Evolutionary conservation across 2,797 vertebrate genomes (phyloP).

Genomic region (Clarias platycephalus): DNA sequence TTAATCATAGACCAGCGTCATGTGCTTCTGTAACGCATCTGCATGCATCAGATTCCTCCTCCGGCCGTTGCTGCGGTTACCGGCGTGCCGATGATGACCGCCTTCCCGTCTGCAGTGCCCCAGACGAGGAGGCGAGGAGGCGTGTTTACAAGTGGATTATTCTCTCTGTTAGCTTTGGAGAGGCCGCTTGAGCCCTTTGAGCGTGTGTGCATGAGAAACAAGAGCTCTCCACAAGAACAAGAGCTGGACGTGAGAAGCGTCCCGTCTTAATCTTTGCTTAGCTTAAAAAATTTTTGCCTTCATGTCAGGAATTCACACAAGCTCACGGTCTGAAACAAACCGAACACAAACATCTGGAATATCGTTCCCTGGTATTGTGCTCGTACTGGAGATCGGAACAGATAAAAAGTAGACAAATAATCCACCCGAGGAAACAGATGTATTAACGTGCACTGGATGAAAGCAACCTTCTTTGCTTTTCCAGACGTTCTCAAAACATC

Average conservation of each 20-base stretch:
- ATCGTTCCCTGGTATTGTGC: background rate
- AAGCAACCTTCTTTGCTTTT: background rate
- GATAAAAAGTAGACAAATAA: background rate
- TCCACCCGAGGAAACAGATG: background rate
- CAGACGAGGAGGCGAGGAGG: conserved; percentile 3
- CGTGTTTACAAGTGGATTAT: conserved; percentile 40
- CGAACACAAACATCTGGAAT: background rate
- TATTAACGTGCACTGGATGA: background rate
- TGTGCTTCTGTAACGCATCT: conserved; percentile 19
- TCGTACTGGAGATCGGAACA: background rate
- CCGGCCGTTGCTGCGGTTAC: conserved; percentile 9
- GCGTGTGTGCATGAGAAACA: background rate
- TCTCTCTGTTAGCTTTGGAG: conserved; percentile 38
- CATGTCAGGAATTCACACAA: background rate
- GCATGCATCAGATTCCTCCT: conserved; percentile 1
- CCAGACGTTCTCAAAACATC: background rate
- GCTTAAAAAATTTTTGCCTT: background rate
- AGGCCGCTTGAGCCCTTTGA: conserved; percentile 1
- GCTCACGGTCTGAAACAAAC: background rate
- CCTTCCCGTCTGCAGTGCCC: background rate
- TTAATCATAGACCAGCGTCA: conserved; percentile 49
- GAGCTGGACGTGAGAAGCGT: conserved; percentile 9
- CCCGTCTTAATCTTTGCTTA: background rate
- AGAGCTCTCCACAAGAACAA: background rate
- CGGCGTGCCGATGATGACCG: conserved; percentile 5